Evolutionary conservation across 2,888 invertebrate species (phyloP), one percentile per base, ranked within the genome.

Genomic region (Saturnia pavonia): DNA sequence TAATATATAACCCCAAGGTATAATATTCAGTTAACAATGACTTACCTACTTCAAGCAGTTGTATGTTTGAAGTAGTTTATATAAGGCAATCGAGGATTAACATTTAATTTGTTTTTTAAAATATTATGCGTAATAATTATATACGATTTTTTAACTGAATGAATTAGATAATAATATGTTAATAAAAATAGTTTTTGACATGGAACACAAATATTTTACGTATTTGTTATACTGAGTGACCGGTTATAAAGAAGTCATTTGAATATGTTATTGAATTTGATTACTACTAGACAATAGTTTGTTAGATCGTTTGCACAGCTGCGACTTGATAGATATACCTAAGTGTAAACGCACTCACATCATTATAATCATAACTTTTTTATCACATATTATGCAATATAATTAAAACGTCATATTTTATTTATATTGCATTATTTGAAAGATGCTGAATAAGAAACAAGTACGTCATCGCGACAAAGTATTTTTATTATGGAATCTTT

Each of bases 261-360:
- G 22, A 9, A 57, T 57, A 25, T 25, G 57, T 57, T 57, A 57
- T 25, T 12, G 57, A 72, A 72, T 75, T 73, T 74, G 67, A 67
- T 70, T 74, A 74, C 74, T 40, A 65, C 14, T 27, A 25, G 27
- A 60, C 57, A 60, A 25, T 27, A 60, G 57, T 77, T 75, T 77
- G 80, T 77, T 80, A 82, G 22, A 81, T 82, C 75, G 73, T 73
- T 80, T 78, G 76, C 79, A 76, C 76, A 82, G 79, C 76, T 80
- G 77, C 80, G 74, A 73, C 1, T 43, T n/a, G 16, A 40, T 42
- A 51, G 40, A 66, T 66, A 69, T 43, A 65, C 6, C 2, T 43
- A 42, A 40, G 42, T 67, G 43, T 51, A 19, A 51, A 1, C 2
- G 19, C 7, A 51, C 48, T 19, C 6, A 19, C 19, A 19, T 51